phyloP scores from a whole-genome alignment of 2,797 vertebrate species.

The Monodelphis domestica region DNA sequence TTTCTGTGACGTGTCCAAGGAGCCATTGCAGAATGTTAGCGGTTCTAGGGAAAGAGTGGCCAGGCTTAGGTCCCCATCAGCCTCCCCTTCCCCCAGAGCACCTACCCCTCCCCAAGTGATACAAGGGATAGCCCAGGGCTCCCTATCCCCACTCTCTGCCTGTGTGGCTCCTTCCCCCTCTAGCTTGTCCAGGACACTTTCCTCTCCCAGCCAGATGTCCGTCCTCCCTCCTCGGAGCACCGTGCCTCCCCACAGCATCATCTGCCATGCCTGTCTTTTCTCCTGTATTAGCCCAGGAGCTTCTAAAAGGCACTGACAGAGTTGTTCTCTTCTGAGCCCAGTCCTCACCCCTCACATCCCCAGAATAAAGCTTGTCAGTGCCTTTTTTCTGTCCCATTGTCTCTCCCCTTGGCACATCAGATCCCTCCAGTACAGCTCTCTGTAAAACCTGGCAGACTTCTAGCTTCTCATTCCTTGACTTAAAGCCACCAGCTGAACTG shows the following conservation, averaged over 20 bases:
- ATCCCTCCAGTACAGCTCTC: neutral
- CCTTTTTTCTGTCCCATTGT: neutral
- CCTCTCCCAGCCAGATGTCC: neutral
- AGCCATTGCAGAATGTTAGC: slow-evolving; percentile 86
- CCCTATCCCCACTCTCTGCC: neutral
- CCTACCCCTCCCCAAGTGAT: fast-evolving
- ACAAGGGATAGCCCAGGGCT: too few species aligned
- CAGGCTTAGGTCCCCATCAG: fast-evolving
- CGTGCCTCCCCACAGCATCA: neutral
- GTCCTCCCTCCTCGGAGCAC: too few species aligned
- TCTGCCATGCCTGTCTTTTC: neutral
- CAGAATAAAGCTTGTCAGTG: neutral
- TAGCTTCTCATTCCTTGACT: neutral
- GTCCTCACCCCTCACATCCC: too few species aligned
- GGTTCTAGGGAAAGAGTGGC: slow-evolving; percentile 81
- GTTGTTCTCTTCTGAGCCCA: neutral
- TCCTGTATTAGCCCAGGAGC: too few species aligned
- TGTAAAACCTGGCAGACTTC: neutral
- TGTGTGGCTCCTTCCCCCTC: too few species aligned
- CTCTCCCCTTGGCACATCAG: neutral
- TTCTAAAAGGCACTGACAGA: neutral
- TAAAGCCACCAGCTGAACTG: neutral
- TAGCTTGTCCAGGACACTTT: too few species aligned
- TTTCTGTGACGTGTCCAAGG: slow-evolving; percentile 93
- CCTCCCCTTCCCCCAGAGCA: fast-evolving